Evolutionary conservation across 92 coral and sea anemone species (phyloP), one percentile per base, ranked within the genome.

Genomic region (Epizoanthus ramosus): DNA sequence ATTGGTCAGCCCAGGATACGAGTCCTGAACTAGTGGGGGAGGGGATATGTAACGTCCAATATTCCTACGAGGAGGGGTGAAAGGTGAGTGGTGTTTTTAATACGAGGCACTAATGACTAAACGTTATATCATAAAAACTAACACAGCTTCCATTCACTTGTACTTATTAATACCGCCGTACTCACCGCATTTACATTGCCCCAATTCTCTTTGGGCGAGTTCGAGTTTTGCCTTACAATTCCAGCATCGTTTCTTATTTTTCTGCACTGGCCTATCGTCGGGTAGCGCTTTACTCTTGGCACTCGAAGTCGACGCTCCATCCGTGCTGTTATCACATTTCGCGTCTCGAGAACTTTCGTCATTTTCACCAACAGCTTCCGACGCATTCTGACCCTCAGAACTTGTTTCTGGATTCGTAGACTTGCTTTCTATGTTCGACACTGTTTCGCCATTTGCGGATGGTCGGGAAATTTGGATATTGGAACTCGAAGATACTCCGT

Each of bases 171-270:
- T 10, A 8, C 24, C 12, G 14, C 23, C 31, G 31, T 68, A 83
- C 94, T 83, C 64, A 93, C 97, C 91, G 63, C 97, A 93, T 88
- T 89, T 83, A 80, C 97, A 91, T 50, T 88, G 84, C 19, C 97
- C 97, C 57, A 93, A 80, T 80, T 93, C 95, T 56, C 97, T 79
- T 45, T 93, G 97, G 6, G 97, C 97, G 50, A 93, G 91, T 87
- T 93, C 97, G 52, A 93, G 89, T 80, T 89, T 93, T 1, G 97
- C 92, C 70, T 93, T 91, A 73, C 97, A 93, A 5, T 71, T 89
- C 97, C 97, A 93, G 50, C 97, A 93, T 8, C 94, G 89, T 79
- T 93, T 93, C 58, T 85, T 84, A 74, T 93, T 93, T 83, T 93
- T 93, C 80, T 93, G 97, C 24, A 72, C 66, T 19, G 97, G 95